Evolutionary conservation across 2,113 vertebrate genomes (phyloP).

Genomic region (Mirza zaza): DNA sequence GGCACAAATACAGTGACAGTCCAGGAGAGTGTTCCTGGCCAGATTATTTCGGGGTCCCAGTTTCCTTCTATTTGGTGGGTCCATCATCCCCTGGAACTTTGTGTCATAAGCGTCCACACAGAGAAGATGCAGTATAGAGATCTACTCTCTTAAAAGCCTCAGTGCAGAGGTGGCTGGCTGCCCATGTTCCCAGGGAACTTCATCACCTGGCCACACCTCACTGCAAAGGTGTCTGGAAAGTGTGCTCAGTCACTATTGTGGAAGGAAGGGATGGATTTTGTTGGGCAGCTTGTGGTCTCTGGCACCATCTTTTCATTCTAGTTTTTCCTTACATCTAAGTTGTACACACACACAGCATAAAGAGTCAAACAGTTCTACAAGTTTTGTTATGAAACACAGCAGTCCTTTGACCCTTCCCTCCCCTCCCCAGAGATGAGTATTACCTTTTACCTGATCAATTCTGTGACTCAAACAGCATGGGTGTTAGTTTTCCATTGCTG

Average conservation of each 20-base stretch:
- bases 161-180: neutral
- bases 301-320: neutral
- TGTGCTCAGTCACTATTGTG: neutral
- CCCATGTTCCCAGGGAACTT: neutral
- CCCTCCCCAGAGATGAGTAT: neutral
- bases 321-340: neutral
- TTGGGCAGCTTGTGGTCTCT: neutral
- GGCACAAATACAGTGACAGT: neutral
- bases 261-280: neutral
- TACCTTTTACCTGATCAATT: neutral
- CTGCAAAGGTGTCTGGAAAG: neutral
- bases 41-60: neutral
- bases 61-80: neutral
- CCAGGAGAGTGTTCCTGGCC: neutral
- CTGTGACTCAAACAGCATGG: neutral
- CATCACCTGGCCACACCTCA: neutral
- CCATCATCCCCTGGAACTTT: neutral
- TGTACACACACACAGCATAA: neutral
- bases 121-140: neutral
- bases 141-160: neutral
- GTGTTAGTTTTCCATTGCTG: neutral
- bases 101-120: neutral
- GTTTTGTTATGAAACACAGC: neutral
- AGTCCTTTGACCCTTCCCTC: neutral
- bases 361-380: neutral